Evolutionary conservation across 2,888 invertebrate species (phyloP), one percentile per base, ranked within the genome.

Genomic region (Lordiphosa andalusiaca): DNA sequence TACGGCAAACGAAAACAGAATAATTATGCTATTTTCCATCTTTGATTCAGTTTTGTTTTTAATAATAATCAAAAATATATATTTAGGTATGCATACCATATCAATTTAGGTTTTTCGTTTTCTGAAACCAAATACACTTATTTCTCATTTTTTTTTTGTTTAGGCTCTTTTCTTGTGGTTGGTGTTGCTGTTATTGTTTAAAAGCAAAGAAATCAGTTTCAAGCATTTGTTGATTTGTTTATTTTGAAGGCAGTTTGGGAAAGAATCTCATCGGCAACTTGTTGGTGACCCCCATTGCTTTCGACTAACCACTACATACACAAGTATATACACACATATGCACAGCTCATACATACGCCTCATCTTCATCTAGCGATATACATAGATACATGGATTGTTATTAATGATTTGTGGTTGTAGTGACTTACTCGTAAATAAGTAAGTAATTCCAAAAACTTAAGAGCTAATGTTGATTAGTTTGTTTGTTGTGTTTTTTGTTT

Each of bases 1-100:
- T 87, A 86, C 84, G 87, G 88, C 88, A 88, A 86, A 86, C 65
- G 77, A 85, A 85, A 84, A 75, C 72, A 84, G 63, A 82, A 82
- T 30, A 30, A 30, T 78, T 69, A 84, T 78, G 81, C 46, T 23
- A 16, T 63, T 63, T 69, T 19, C 19, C 19, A 0, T 52, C 21
- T 63, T 64, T 66, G 50, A 66, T 67, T 50, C 33, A 30, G 6
- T 9, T 37, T 50, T 47, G 23, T 13, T 47, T 40, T 69, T 70
- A 67, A 67, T 71, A 73, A 71, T 64, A 70, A 61, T 73, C 71
- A 47, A 73, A 72, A 66, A 72, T 73, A 73, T 61, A 69, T 67
- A 56, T 16, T 16, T 16, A 16, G 16, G 16, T 2, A 16, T 64
- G 37, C 57, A 46, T 62, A 58, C 53, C 63, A 57, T 74, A 63